phyloP scores from a whole-genome alignment of 2,113 vertebrate genomes.

The Colius striatus region DNA sequence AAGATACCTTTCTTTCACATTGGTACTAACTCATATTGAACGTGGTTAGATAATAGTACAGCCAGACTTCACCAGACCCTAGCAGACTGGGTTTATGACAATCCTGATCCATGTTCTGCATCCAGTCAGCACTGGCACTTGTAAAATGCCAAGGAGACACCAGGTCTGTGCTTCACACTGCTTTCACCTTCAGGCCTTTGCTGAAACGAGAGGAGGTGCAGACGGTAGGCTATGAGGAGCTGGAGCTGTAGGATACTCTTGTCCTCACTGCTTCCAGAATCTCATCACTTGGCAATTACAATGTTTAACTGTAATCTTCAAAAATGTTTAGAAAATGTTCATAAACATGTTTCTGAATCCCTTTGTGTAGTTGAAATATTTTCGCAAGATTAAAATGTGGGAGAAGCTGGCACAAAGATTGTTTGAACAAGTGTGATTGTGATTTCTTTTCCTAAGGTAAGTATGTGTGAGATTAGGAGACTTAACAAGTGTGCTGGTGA shows the following conservation, averaged over 20 bases:
- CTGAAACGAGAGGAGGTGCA: neutral
- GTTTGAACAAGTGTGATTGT: slow-evolving; percentile 69
- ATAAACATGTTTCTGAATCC: slow-evolving; percentile 71
- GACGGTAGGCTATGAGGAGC: neutral
- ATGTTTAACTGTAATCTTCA: slow-evolving; percentile 54
- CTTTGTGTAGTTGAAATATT: slow-evolving; percentile 60
- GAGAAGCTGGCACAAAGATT: slow-evolving; percentile 60
- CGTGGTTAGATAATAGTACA: neutral
- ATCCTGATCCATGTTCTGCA: neutral
- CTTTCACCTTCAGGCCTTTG: neutral
- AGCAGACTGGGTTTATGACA: neutral
- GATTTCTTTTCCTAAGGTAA: slow-evolving; percentile 66
- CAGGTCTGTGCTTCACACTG: neutral
- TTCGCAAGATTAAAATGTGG: slow-evolving; percentile 69
- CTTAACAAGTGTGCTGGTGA: slow-evolving; percentile 45
- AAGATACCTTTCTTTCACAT: neutral
- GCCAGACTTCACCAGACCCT: neutral
- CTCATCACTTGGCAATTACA: slow-evolving; percentile 17
- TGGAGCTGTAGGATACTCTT: neutral
- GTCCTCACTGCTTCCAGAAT: neutral
- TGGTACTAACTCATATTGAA: neutral
- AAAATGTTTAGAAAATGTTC: slow-evolving; percentile 71
- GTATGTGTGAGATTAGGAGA: slow-evolving; percentile 32
- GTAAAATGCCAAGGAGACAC: neutral
- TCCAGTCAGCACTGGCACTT: neutral